Conservation (phyloP, 2,797 vertebrate species). For the Discoglossus pictus region DNA sequence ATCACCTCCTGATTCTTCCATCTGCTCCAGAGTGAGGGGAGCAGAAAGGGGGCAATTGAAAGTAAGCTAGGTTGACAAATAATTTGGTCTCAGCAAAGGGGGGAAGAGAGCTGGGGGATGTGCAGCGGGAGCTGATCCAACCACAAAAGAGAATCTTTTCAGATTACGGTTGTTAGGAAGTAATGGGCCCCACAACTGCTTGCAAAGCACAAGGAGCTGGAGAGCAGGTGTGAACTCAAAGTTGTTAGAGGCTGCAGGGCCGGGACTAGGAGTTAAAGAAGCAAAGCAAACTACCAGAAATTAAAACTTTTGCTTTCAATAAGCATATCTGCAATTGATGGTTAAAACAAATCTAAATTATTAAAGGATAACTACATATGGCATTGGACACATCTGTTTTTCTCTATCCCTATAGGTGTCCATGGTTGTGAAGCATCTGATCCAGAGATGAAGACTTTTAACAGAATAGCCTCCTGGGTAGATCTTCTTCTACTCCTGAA, state of each 20-base stretch:
- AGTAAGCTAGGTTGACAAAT: background rate
- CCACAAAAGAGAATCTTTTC: background rate
- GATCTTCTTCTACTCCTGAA: no score
- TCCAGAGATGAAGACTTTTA: no score
- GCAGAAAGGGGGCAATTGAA: background rate
- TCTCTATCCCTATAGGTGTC: no score
- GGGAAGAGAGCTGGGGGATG: background rate
- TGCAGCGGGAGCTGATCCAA: background rate
- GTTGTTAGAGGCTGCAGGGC: background rate
- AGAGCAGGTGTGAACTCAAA: background rate
- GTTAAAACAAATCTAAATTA: no score
- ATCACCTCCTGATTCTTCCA: constrained; percentile 5
- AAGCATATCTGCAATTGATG: no score
- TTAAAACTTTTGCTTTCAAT: no score
- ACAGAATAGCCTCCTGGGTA: no score
- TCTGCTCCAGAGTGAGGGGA: background rate
- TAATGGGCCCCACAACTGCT: constrained; percentile 4
- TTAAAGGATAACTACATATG: no score
- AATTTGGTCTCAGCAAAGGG: background rate
- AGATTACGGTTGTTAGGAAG: background rate
- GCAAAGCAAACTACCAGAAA: no score
- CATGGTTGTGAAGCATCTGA: no score
- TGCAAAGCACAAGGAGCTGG: background rate
- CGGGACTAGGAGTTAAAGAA: no score
- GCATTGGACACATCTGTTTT: no score